These are phyloP conservation scores for Rhinoraja longicauda DNA, from an alignment of 2,797 vertebrate species.

Conservation along the genomic window DNA sequence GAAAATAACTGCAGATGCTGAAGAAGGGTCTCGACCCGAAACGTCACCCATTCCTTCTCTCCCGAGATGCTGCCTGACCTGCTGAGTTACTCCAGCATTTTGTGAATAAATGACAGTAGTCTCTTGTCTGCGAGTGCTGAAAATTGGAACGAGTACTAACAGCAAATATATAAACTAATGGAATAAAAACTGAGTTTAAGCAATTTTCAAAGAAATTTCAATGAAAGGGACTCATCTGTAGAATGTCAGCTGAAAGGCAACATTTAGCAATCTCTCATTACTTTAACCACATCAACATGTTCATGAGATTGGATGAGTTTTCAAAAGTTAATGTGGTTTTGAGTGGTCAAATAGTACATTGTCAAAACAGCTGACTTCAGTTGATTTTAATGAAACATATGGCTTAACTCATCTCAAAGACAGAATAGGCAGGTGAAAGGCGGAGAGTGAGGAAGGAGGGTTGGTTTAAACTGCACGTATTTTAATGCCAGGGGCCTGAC, in stretches of 20 bases:
- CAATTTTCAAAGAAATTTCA: background rate
- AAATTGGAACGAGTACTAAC: too few relatives aligned
- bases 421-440: too few relatives aligned
- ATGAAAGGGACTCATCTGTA: background rate
- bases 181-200: background rate
- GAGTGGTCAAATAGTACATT: background rate
- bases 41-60: too few relatives aligned
- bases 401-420: background rate
- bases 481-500: too few relatives aligned
- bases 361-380: conserved; percentile 17
- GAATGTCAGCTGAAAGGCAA: background rate
- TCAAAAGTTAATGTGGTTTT: background rate
- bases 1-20: too few relatives aligned
- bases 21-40: too few relatives aligned
- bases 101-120: too few relatives aligned
- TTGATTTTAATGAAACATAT: conserved; percentile 25
- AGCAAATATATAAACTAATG: conserved; percentile 20
- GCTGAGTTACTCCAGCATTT: too few relatives aligned
- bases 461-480: too few relatives aligned
- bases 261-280: background rate
- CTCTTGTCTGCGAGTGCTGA: background rate
- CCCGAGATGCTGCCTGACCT: too few relatives aligned
- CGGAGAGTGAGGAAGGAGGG: too few relatives aligned
- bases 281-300: conserved; percentile 14
- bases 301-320: background rate